These are phyloP conservation scores for Erethizon dorsatum DNA, from an alignment of 2,797 vertebrate genomes.

Conservation along the genomic window DNA sequence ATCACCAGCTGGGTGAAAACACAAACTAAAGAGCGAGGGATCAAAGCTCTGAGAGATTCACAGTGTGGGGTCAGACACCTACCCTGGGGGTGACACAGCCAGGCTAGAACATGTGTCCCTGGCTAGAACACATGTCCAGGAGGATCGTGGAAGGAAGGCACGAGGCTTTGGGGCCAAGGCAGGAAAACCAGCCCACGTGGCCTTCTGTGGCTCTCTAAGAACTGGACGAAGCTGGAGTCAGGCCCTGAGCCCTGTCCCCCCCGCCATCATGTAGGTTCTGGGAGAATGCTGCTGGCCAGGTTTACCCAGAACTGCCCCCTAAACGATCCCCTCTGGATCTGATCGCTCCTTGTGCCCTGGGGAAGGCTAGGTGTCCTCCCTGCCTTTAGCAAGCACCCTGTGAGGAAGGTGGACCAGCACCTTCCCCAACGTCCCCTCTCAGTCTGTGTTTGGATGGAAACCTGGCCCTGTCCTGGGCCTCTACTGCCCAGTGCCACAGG, in stretches of 20 bases:
- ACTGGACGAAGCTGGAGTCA: not conserved
- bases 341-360: not conserved
- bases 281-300: not conserved
- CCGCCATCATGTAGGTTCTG: not conserved
- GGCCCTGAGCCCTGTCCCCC: not conserved
- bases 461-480: not conserved
- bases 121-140: not conserved
- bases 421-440: not conserved
- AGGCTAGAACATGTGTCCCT: not conserved
- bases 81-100: not conserved
- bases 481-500: not conserved
- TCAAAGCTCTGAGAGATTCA: not conserved
- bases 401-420: not conserved
- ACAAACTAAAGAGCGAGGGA: accelerated
- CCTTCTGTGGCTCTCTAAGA: not conserved
- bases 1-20: not conserved
- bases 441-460: not conserved
- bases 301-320: not conserved
- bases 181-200: not conserved
- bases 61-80: accelerated
- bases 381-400: not conserved
- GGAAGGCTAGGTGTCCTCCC: not conserved
- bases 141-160: not conserved
- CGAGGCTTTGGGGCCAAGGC: not conserved
- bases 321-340: not conserved